These are phyloP conservation scores for Sisyra nigra DNA, from an alignment of 2,888 invertebrate species.

Conservation along the genomic window DNA sequence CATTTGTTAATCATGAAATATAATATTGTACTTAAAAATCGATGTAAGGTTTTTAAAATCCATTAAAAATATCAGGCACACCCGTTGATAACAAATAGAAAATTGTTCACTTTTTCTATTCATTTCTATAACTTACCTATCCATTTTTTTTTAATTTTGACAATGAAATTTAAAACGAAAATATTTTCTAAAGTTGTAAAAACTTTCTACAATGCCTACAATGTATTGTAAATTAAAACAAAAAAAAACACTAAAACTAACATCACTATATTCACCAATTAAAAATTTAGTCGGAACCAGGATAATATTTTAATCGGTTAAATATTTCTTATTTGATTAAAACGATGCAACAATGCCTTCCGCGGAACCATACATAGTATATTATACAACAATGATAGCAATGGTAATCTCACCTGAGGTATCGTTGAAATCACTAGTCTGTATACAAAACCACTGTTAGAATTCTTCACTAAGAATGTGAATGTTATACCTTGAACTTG, in stretches of 20 bases:
- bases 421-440: constrained; percentile 7
- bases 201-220: neutral
- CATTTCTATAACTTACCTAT: neutral
- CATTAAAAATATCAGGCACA: too few relatives aligned
- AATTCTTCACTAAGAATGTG: constrained; percentile 26
- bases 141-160: neutral
- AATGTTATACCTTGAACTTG: constrained; percentile 64
- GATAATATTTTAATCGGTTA: neutral
- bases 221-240: neutral
- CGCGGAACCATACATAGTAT: neutral
- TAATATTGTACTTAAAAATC: too few relatives aligned
- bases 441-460: constrained; percentile 8
- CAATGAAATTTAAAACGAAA: neutral
- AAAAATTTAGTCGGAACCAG: neutral
- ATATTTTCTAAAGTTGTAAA: neutral
- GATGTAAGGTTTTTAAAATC: too few relatives aligned
- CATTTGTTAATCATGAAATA: too few relatives aligned
- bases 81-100: neutral
- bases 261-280: neutral
- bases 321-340: neutral
- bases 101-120: neutral
- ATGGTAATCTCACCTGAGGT: constrained; percentile 2
- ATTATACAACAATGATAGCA: too few relatives aligned
- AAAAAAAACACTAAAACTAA: neutral
- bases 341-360: neutral